phyloP scores from a whole-genome alignment of 2,888 invertebrate genomes.

The Nebria brevicollis region DNA sequence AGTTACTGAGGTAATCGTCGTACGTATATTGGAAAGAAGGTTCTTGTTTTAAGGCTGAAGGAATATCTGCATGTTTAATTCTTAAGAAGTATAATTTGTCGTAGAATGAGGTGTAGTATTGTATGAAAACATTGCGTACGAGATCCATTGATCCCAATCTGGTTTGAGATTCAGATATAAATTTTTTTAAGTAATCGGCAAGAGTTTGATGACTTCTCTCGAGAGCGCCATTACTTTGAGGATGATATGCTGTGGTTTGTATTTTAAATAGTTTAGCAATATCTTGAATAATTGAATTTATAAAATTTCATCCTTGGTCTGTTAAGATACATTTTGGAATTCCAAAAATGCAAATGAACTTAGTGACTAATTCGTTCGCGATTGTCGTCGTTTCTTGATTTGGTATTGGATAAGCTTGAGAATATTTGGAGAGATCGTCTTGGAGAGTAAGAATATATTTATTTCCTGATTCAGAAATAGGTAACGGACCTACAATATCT shows the following conservation, averaged over 20 bases:
- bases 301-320: conserved; percentile 48
- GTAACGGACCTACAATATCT: conserved; percentile 53
- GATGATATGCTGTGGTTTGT: no score
- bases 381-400: conserved; percentile 54
- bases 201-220: conserved; percentile 54
- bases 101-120: conserved; percentile 51
- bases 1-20: conserved; percentile 48
- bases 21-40: conserved; percentile 51
- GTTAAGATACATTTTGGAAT: conserved; percentile 37
- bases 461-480: conserved; percentile 50
- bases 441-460: conserved; percentile 53
- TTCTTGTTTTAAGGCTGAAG: conserved; percentile 47
- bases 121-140: conserved; percentile 52
- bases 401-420: conserved; percentile 51
- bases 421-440: conserved; percentile 54
- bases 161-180: conserved; percentile 50
- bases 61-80: conserved; percentile 48
- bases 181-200: conserved; percentile 53
- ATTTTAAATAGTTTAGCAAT: no score
- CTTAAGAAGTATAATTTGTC: conserved; percentile 50
- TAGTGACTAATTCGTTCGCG: conserved; percentile 48
- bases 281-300: conserved; percentile 13
- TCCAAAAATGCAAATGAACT: conserved; percentile 50
- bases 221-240: conserved; percentile 31
- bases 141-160: conserved; percentile 55